phyloP scores from a whole-genome alignment of 2,113 vertebrate genomes.

The Lanius collurio region DNA sequence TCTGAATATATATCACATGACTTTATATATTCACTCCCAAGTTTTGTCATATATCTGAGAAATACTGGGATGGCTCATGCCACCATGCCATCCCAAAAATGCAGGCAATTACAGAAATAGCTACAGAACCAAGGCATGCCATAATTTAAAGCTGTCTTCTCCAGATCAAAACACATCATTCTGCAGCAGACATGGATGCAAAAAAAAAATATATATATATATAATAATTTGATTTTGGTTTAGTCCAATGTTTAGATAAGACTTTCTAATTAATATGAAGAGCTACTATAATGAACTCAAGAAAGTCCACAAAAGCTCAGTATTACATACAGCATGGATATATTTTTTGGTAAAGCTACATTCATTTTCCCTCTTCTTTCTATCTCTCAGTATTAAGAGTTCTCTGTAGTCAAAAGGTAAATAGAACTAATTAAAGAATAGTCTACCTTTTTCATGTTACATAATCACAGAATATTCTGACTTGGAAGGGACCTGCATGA shows the following conservation, averaged over 20 bases:
- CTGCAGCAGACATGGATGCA: background rate
- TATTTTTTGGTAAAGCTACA: accelerated
- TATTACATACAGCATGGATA: background rate
- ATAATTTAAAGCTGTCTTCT: background rate
- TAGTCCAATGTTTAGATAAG: background rate
- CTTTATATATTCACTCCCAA: background rate
- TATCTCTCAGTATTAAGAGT: background rate
- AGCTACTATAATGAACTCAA: background rate
- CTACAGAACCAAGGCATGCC: background rate
- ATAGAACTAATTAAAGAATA: background rate
- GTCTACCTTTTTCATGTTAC: background rate
- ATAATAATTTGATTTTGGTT: background rate
- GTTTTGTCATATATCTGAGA: background rate
- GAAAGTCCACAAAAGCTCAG: background rate
- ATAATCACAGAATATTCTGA: background rate
- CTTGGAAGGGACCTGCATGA: background rate
- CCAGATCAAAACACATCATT: background rate
- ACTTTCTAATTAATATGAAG: background rate
- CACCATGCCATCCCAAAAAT: background rate
- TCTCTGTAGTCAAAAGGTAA: background rate
- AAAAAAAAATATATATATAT: background rate
- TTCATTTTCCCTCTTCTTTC: background rate
- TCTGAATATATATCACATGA: background rate
- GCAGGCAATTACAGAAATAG: background rate
- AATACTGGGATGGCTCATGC: background rate